Base-by-base conservation (phyloP, 2,113 vertebrate genomes). In the Chauna torquata region DNA sequence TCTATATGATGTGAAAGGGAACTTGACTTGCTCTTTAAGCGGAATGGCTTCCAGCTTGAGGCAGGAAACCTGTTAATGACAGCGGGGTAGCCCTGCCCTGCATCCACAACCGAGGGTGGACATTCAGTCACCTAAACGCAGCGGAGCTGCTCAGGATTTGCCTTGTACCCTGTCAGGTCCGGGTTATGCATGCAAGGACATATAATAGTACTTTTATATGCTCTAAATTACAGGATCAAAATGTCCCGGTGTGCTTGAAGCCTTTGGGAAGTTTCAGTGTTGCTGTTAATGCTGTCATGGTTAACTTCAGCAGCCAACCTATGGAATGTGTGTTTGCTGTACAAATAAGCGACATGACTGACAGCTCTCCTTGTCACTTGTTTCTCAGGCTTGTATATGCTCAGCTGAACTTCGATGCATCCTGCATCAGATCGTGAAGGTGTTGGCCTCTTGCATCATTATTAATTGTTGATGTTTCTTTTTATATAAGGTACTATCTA, bases 391-490 rank as follows among this genome's bases (percentile, higher is more conserved):
- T 82, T 83, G 40, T 38, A 4, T 34, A 22, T 12, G 13, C 74
- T 77, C 74, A 57, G 76, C 65, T 86, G 74, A 92, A 90, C 75
- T 92, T 55, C 12, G 58, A 45, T 76, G 80, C 5, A 4, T 88
- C 49, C 82, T 83, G 32, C 55, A 55, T 71, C 61, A n/a, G 32
- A 27, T 79, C 49, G 6, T 27, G 58, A 65, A 74, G 64, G 68
- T 23, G 2, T 24, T 57, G 59, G 36, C 85, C 88, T 88, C 70
- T 91, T 88, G 36, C 38, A 23, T 71, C 57, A 45, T 47, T 88
- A 12, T 36, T 66, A 94, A 85, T 94, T 90, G 80, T 82, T 86
- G 68, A 54, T 79, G 16, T 88, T 79, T 81, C 66, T 82, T 91
- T 89, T 91, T 65, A 49, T 69, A 11, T 40, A 78, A 54, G 71